phyloP scores from a whole-genome alignment of 2,888 invertebrate genomes.

The Pseudeuparius sepicola region DNA sequence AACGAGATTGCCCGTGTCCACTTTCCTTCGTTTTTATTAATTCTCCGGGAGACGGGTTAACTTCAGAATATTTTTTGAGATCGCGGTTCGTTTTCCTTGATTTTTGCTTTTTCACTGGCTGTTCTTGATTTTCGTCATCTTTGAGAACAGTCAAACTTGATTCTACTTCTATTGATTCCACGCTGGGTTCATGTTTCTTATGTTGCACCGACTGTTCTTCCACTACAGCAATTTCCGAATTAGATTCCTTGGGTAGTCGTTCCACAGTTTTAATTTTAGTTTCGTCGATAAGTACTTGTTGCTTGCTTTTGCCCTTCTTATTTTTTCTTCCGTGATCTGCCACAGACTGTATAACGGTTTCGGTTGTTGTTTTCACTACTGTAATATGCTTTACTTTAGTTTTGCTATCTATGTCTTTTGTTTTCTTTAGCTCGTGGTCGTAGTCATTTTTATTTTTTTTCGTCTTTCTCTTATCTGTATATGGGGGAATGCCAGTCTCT shows the following conservation, averaged over 20 bases:
- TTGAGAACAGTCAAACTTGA: too few relatives aligned
- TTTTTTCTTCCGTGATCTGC: constrained; percentile 1
- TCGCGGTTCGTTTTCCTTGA: too few relatives aligned
- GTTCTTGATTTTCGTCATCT: too few relatives aligned
- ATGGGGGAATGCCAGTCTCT: neutral
- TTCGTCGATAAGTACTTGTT: constrained; percentile 21
- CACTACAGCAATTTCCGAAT: too few relatives aligned
- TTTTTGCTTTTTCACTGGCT: too few relatives aligned
- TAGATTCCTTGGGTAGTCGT: constrained; percentile 22
- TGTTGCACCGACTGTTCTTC: too few relatives aligned
- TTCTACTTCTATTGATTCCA: too few relatives aligned
- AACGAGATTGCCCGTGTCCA: too few relatives aligned
- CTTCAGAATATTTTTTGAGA: too few relatives aligned
- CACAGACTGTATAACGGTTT: constrained; percentile 17
- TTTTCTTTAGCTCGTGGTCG: constrained; percentile 23
- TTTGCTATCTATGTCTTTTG: constrained; percentile 1
- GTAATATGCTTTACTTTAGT: neutral
- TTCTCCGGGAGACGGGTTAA: too few relatives aligned
- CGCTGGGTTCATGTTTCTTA: too few relatives aligned
- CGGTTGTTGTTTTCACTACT: constrained; percentile 21
- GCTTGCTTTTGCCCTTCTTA: constrained; percentile 31
- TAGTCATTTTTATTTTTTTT: constrained; percentile 26
- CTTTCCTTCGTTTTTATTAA: too few relatives aligned
- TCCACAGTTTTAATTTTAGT: constrained; percentile 27
- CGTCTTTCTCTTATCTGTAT: constrained; percentile 23